Conservation (phyloP, 2,113 vertebrate genomes). For the Scomber scombrus region DNA sequence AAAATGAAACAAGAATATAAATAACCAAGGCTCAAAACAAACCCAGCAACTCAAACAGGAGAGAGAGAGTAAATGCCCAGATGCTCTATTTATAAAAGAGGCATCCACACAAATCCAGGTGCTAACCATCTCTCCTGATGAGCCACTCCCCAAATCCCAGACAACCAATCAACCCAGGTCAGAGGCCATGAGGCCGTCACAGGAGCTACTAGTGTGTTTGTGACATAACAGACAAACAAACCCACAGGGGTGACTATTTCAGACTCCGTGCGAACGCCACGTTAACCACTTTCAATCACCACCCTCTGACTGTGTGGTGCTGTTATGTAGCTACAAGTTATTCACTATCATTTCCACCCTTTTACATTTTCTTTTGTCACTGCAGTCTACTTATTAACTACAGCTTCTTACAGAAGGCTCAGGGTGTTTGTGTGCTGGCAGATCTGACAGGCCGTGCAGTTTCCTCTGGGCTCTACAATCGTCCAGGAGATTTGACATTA, state of each 20-base stretch:
- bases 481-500: constrained; percentile 59
- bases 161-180: no score
- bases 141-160: no score
- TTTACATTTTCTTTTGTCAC: background rate
- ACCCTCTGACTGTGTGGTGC: no score
- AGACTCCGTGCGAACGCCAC: background rate
- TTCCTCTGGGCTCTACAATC: constrained; percentile 36
- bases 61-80: no score
- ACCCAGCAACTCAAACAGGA: no score
- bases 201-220: background rate
- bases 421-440: background rate
- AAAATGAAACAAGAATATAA: no score
- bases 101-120: no score
- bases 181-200: no score
- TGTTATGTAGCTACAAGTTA: constrained; percentile 1
- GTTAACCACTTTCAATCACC: background rate
- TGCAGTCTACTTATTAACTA: constrained; percentile 3
- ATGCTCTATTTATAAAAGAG: no score
- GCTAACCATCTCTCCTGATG: no score
- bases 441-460: constrained; percentile 9
- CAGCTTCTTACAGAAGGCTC: constrained; percentile 9
- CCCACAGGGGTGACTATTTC: background rate
- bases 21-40: no score
- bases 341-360: background rate
- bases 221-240: background rate